Conservation (phyloP, 2,113 vertebrate genomes). For the Fregata magnificens region DNA sequence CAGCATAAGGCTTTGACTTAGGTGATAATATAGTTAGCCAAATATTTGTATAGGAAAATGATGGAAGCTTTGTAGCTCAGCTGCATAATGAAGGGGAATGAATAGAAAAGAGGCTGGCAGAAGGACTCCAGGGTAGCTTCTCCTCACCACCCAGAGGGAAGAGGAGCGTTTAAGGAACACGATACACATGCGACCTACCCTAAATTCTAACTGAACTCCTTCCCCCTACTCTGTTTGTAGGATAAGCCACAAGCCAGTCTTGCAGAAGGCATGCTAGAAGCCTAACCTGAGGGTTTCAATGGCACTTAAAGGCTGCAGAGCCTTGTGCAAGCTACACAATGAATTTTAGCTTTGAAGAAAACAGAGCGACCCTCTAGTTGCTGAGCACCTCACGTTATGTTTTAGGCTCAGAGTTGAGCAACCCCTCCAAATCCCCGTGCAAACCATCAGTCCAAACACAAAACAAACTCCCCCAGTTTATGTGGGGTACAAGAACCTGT, state of each 20-base stretch:
- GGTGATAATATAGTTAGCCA: not conserved
- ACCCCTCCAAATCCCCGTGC: not conserved
- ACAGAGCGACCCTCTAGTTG: not conserved
- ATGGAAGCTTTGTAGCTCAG: not conserved
- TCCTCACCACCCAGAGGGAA: not conserved
- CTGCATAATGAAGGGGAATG: not conserved
- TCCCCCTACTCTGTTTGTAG: not conserved
- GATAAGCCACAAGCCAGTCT: not conserved
- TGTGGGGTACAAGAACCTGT: not conserved
- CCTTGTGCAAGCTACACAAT: not conserved
- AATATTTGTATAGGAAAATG: not conserved
- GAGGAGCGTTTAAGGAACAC: not conserved
- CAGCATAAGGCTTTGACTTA: not conserved
- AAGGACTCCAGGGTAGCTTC: not conserved
- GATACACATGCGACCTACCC: fast-evolving
- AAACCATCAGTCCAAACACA: not conserved
- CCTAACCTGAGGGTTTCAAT: not conserved
- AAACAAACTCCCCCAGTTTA: not conserved
- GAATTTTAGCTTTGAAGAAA: not conserved
- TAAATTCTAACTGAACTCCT: not conserved
- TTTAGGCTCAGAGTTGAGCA: not conserved
- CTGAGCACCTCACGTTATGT: not conserved
- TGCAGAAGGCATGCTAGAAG: not conserved
- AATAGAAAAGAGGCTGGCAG: not conserved
- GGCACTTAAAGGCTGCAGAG: not conserved